Conservation (phyloP, 2,888 invertebrate genomes). For the Spodoptera exigua region DNA sequence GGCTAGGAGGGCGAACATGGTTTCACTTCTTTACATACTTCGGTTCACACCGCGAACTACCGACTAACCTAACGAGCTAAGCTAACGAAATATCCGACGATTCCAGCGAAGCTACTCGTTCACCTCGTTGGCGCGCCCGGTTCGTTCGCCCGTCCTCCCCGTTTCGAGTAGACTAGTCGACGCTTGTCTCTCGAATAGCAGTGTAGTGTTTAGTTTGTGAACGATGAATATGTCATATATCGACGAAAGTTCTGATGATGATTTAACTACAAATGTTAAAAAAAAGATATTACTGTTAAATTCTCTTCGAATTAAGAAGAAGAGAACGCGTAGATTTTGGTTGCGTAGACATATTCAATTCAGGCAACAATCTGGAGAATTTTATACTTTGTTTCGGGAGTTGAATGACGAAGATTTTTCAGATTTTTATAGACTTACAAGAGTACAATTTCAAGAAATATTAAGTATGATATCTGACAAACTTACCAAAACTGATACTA, state of each 20-base stretch:
- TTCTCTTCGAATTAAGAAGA: slow-evolving; percentile 15
- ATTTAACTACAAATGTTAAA: slow-evolving; percentile 14
- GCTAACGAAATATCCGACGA: too few species aligned
- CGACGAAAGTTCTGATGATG: slow-evolving; percentile 8
- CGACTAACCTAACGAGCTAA: too few species aligned
- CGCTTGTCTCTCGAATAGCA: too few species aligned
- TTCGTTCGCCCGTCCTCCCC: too few species aligned
- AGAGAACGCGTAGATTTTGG: slow-evolving; percentile 20
- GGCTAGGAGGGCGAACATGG: slow-evolving; percentile 4
- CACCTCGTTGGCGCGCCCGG: too few species aligned
- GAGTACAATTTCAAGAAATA: too few species aligned
- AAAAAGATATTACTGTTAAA: slow-evolving; percentile 18
- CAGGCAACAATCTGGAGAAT: slow-evolving; percentile 16
- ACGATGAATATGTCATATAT: slow-evolving; percentile 7
- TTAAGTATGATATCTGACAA: too few species aligned
- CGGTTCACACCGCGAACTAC: too few species aligned
- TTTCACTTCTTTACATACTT: neutral
- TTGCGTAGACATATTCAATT: slow-evolving; percentile 14
- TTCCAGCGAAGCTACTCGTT: too few species aligned
- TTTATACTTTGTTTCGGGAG: slow-evolving; percentile 18
- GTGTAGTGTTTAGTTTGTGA: too few species aligned
- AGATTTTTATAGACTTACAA: slow-evolving; percentile 8
- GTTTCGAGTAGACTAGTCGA: too few species aligned
- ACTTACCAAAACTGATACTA: slow-evolving; percentile 7
- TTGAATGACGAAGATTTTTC: slow-evolving; percentile 16